phyloP scores from a whole-genome alignment of 2,888 invertebrate species.

The Tolmerus cingulatus region DNA sequence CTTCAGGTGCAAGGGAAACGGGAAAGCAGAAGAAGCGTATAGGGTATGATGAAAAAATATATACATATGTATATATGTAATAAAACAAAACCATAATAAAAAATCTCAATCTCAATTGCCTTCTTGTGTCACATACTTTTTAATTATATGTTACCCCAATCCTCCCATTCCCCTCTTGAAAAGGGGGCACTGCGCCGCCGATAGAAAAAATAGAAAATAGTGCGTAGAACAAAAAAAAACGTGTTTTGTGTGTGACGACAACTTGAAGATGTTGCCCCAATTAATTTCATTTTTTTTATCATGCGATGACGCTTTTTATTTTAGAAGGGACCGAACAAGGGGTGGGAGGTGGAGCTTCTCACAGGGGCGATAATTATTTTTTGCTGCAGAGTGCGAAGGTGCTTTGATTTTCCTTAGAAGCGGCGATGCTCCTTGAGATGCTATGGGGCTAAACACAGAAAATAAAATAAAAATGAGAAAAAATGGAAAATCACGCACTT shows the following conservation, averaged over 20 bases:
- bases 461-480: too few relatives aligned
- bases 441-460: too few relatives aligned
- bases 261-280: slow-evolving; percentile 19
- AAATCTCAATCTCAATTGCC: slow-evolving; percentile 15
- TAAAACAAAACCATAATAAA: not conserved
- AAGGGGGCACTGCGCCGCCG: not conserved
- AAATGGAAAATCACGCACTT: too few relatives aligned
- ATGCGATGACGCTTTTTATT: not conserved
- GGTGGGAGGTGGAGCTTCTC: too few relatives aligned
- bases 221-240: not conserved
- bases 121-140: slow-evolving; percentile 13
- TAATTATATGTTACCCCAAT: not conserved
- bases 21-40: too few relatives aligned
- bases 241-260: not conserved
- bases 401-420: too few relatives aligned
- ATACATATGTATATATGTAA: too few relatives aligned
- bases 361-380: too few relatives aligned
- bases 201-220: not conserved
- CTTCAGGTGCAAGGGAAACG: not conserved
- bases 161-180: not conserved
- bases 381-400: too few relatives aligned
- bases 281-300: not conserved
- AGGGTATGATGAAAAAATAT: too few relatives aligned
- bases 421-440: too few relatives aligned
- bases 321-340: not conserved